Conservation (phyloP, 1,140 invertebrate species). For the Cyrtorhinus lividipennis region DNA sequence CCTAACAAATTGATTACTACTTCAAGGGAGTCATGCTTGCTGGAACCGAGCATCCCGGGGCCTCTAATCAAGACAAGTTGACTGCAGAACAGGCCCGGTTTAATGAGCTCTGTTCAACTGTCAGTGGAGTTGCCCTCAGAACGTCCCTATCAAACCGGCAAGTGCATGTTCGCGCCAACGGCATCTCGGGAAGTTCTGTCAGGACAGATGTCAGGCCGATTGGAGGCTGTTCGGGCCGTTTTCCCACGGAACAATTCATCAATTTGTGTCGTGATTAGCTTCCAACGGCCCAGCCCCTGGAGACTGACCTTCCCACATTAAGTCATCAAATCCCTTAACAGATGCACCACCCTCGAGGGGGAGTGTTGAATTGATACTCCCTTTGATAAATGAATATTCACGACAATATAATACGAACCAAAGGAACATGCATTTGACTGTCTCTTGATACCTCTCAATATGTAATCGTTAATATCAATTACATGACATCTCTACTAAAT, state of each 20-base stretch:
- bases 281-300: not conserved
- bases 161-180: not conserved
- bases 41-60: no score
- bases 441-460: not conserved
- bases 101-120: no score
- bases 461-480: no score
- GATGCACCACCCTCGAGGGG: slow-evolving; percentile 1
- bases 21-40: no score
- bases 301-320: slow-evolving; percentile 6
- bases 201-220: not conserved
- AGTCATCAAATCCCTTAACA: slow-evolving; percentile 2
- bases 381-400: slow-evolving; percentile 5
- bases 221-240: not conserved
- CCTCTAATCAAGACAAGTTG: no score
- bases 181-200: no score
- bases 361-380: not conserved
- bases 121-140: no score
- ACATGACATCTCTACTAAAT: no score
- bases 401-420: not conserved
- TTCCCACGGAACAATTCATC: not conserved
- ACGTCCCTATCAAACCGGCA: not conserved
- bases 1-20: no score
- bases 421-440: not conserved
- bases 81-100: no score
- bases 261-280: slow-evolving; percentile 5